Conservation (phyloP, 2,797 vertebrate species). For the Spizella passerina region DNA sequence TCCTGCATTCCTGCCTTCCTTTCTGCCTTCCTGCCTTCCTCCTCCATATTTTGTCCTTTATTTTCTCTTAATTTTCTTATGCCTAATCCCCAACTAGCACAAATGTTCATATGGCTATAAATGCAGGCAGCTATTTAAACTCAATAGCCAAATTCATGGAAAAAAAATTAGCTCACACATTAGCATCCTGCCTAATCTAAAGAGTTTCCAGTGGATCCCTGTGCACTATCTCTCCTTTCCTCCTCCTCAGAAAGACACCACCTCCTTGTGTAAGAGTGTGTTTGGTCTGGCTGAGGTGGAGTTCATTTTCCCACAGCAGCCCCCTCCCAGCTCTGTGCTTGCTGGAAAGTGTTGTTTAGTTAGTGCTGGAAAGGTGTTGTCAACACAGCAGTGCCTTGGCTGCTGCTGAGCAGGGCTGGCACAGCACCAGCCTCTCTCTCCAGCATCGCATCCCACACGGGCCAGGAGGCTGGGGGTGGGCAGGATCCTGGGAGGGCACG, state of each 20-base stretch:
- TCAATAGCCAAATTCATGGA: background rate
- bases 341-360: no score
- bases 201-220: background rate
- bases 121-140: background rate
- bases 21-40: no score
- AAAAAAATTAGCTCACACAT: background rate
- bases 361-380: background rate
- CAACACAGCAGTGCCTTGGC: background rate
- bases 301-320: background rate
- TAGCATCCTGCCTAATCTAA: background rate
- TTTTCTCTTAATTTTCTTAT: background rate
- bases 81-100: background rate
- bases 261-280: background rate
- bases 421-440: background rate
- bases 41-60: no score
- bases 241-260: background rate
- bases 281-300: background rate
- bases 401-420: background rate
- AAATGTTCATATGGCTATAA: background rate
- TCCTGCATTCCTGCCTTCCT: no score
- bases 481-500: background rate
- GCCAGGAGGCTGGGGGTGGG: background rate
- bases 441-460: background rate
- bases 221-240: background rate
- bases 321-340: background rate